Conservation (phyloP, 2,113 vertebrate species). For the Oxyruncus cristatus region DNA sequence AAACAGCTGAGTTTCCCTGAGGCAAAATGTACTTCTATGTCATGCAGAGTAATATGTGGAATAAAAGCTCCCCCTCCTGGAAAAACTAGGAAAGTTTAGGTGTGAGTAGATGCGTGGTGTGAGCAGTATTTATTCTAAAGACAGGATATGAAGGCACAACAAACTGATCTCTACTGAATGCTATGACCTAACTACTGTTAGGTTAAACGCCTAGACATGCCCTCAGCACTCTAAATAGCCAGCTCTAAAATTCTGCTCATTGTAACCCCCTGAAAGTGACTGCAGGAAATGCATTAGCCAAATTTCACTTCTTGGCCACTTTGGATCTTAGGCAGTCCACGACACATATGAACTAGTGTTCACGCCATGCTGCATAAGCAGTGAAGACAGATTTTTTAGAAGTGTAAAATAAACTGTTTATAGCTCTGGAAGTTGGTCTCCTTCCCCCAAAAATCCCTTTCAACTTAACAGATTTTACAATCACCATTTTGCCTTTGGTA, state of each 20-base stretch:
- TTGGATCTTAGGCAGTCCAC: background rate
- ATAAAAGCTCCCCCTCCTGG: slow-evolving; percentile 53
- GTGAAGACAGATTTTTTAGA: background rate
- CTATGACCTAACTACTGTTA: background rate
- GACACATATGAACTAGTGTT: background rate
- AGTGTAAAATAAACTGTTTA: background rate
- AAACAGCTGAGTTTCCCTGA: background rate
- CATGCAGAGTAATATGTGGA: background rate
- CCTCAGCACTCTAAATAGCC: background rate
- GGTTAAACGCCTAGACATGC: background rate
- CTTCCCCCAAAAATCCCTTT: background rate
- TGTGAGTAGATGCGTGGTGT: accelerated
- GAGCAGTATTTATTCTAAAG: accelerated
- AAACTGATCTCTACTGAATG: background rate
- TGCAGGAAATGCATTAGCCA: background rate
- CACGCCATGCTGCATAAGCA: background rate
- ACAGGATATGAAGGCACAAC: background rate
- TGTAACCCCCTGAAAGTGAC: background rate
- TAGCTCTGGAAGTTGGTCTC: background rate
- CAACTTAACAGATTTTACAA: background rate
- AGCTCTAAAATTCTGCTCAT: background rate
- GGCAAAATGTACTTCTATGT: background rate
- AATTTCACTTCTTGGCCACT: background rate
- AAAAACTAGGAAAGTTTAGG: background rate
- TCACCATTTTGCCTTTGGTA: background rate